These are phyloP conservation scores for Stigmatopora argus DNA, from an alignment of 2,113 vertebrate species.

Conservation along the genomic window DNA sequence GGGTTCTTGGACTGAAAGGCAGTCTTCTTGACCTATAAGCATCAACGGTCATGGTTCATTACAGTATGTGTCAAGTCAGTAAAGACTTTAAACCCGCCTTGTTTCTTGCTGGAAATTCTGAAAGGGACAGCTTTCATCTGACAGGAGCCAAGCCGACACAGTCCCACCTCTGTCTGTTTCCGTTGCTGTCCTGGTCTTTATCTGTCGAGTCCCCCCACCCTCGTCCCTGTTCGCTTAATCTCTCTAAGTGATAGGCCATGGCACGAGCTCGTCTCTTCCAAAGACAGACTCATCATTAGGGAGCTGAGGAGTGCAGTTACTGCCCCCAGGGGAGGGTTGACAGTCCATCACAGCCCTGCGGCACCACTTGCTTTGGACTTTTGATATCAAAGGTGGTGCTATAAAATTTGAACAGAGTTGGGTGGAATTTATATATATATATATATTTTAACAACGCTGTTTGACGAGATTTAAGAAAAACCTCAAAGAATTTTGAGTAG, in stretches of 20 bases:
- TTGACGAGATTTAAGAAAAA: background rate
- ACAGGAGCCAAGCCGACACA: slow-evolving; percentile 30
- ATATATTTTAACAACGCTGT: slow-evolving; percentile 31
- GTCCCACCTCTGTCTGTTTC: slow-evolving; percentile 44
- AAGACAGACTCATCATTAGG: slow-evolving; percentile 73
- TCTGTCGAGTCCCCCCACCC: slow-evolving; percentile 40
- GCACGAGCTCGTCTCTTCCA: slow-evolving; percentile 62
- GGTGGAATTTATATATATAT: slow-evolving; percentile 44
- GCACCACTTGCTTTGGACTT: slow-evolving; percentile 68
- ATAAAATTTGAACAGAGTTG: slow-evolving; percentile 65
- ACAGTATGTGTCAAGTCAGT: slow-evolving; percentile 9
- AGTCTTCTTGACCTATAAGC: slow-evolving; percentile 27
- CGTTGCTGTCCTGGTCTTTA: slow-evolving; percentile 55
- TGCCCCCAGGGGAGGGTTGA: slow-evolving; percentile 70
- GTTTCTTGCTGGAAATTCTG: slow-evolving; percentile 26
- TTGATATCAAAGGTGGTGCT: slow-evolving; percentile 67
- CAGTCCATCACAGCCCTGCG: slow-evolving; percentile 65
- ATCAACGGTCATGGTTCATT: slow-evolving; percentile 14
- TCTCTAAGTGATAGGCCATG: slow-evolving; percentile 69
- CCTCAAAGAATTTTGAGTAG: slow-evolving; percentile 20
- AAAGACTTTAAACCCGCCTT: slow-evolving; percentile 16
- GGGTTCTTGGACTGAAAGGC: slow-evolving; percentile 2
- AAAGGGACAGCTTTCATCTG: slow-evolving; percentile 52
- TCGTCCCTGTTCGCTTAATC: slow-evolving; percentile 58
- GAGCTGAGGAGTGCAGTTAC: slow-evolving; percentile 60